Conservation (phyloP, 2,113 vertebrate species). For the Lasiurus cinereus region DNA sequence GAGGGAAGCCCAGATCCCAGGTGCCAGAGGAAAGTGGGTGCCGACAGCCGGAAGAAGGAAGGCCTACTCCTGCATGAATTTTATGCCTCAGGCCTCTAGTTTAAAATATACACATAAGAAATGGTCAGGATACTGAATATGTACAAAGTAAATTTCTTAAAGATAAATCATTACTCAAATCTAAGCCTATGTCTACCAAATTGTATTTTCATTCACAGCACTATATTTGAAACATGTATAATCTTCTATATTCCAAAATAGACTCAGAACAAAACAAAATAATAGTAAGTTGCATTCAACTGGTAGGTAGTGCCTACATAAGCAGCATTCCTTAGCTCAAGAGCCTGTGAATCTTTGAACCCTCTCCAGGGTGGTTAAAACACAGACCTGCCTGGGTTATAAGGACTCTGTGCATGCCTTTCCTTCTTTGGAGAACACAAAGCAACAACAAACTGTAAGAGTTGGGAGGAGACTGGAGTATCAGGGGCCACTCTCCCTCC, state of each 20-base stretch:
- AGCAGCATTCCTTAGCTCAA: not conserved
- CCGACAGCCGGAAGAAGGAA: no score
- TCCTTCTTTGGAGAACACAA: not conserved
- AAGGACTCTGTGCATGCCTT: not conserved
- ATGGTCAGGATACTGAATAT: not conserved
- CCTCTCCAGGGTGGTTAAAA: not conserved
- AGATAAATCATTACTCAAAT: not conserved
- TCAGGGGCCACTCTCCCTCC: not conserved
- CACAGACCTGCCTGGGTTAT: not conserved
- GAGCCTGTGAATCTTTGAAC: not conserved
- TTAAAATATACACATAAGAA: not conserved
- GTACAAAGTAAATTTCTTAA: not conserved
- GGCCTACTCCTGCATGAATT: no score
- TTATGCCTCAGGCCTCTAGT: no score
- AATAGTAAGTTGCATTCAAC: not conserved
- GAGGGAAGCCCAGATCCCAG: no score
- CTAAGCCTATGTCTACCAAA: not conserved
- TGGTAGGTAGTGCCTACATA: not conserved
- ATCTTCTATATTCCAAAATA: slow-evolving; percentile 26
- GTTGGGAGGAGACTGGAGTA: not conserved
- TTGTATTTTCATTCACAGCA: slow-evolving; percentile 43
- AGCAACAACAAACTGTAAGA: not conserved
- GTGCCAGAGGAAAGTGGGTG: no score
- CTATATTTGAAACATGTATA: not conserved
- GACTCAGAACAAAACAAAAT: slow-evolving; percentile 45